These are phyloP conservation scores for Agrotis exclamationis DNA, from an alignment of 2,888 invertebrate genomes.

Conservation along the genomic window DNA sequence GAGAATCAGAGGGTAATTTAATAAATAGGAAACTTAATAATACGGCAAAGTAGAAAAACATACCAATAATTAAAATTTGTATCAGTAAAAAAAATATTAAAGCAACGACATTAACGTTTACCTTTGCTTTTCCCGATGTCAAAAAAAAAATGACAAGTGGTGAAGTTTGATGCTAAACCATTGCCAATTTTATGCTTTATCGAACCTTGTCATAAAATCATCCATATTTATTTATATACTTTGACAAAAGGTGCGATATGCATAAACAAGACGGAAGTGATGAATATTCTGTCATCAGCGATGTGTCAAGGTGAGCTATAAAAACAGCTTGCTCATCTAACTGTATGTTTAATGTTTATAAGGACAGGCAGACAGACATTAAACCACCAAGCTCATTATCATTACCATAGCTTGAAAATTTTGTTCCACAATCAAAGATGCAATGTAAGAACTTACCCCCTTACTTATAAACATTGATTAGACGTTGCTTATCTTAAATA, in stretches of 20 bases:
- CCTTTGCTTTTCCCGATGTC: too few species aligned
- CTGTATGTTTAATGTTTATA: slow-evolving; percentile 8
- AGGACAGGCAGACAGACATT: neutral
- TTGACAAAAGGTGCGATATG: slow-evolving; percentile 33
- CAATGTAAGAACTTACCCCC: too few species aligned
- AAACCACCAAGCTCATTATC: neutral
- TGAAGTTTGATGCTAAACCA: neutral
- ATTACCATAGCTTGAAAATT: neutral
- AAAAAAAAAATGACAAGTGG: too few species aligned
- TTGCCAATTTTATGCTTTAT: slow-evolving; percentile 5
- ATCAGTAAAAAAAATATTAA: too few species aligned
- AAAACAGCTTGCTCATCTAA: slow-evolving; percentile 29
- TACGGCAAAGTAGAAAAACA: too few species aligned
- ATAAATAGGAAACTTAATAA: too few species aligned
- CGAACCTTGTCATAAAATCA: slow-evolving; percentile 16
- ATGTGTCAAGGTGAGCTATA: slow-evolving; percentile 43
- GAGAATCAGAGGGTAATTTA: too few species aligned
- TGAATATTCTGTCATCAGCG: slow-evolving; percentile 50
- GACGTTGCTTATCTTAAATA: too few species aligned
- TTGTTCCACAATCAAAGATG: too few species aligned
- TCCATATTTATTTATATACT: slow-evolving; percentile 35
- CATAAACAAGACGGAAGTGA: slow-evolving; percentile 48
- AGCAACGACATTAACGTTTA: too few species aligned
- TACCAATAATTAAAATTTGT: too few species aligned
- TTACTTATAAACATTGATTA: too few species aligned